Evolutionary conservation across 2,113 vertebrate species (phyloP).

Genomic region (Caretta caretta): DNA sequence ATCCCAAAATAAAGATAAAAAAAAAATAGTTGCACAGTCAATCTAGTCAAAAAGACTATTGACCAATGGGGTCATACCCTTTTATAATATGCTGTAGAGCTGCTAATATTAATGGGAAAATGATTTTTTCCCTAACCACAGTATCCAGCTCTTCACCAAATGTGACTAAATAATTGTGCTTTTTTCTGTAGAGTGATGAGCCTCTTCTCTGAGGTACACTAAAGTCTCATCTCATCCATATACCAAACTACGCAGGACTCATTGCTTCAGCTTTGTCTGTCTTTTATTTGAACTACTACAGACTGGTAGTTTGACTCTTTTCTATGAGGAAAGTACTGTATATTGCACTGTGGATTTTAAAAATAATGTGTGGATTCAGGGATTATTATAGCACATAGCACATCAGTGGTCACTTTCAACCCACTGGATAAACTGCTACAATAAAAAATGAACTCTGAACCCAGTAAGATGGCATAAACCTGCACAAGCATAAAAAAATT

Average conservation of each 20-base stretch:
- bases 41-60: not conserved
- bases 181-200: not conserved
- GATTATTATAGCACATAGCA: not conserved
- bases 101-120: not conserved
- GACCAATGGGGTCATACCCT: not conserved
- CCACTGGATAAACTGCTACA: not conserved
- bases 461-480: not conserved
- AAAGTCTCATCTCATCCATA: not conserved
- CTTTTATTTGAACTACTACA: not conserved
- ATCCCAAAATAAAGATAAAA: not conserved
- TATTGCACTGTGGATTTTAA: rapidly evolving
- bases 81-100: not conserved
- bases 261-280: not conserved
- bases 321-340: not conserved
- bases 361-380: not conserved
- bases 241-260: not conserved
- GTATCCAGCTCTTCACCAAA: not conserved
- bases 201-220: not conserved
- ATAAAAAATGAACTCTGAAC: not conserved
- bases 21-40: not conserved
- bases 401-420: not conserved
- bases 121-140: not conserved
- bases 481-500: not conserved
- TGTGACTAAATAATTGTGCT: rapidly evolving
- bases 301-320: not conserved